Base-by-base conservation (phyloP, 2,797 vertebrate genomes). In the Chaenodraco wilsoni region DNA sequence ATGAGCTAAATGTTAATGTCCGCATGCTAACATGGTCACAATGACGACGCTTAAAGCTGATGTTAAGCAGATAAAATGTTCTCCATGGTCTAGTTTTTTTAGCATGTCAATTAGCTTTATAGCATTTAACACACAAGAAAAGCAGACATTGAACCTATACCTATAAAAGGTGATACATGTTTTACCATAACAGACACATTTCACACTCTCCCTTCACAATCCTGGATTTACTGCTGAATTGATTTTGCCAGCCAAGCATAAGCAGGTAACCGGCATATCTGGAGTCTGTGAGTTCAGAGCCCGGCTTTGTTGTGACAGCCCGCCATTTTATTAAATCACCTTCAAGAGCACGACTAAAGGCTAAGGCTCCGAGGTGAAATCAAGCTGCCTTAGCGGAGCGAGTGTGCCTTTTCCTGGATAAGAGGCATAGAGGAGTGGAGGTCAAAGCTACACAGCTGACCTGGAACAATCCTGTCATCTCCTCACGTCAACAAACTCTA, bases 401-500 rank as follows among this genome's bases (percentile, higher is more conserved):
- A 78, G 52, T 33, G 73, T 45, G 80, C 57, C 67, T 59, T 84
- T 76, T 79, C 66, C 57, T 52, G 70, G 69, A 82, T 77, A 76
- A 84, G 72, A 78, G 48, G 64, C 56, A 69, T 65, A 58, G 64
- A 69, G 57, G 54, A 76, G 70, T 31, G 19, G 58, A 82, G 85
- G 84, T 84, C 74, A 74, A 74, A 74, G 62, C 84, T 69, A 69
- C 60, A 40, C 63, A 50, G 66, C 62, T 68, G 74, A 87, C 84
- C 76, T 87, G 73, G 77, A 88, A 84, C 80, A 88, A 83, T 79
- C 64, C 76, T 86, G 79, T 82, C 83, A 61, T 69, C 72, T 76
- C 57, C 71, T 79, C 62, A 64, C 77, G 12, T 16, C 57, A 56
- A 51, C 31, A 77, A 69, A 82, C 21, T 41, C 59, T 48, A 54